Evolutionary conservation across 2,888 invertebrate genomes (phyloP).

Genomic region (Drosophila mimetica): DNA sequence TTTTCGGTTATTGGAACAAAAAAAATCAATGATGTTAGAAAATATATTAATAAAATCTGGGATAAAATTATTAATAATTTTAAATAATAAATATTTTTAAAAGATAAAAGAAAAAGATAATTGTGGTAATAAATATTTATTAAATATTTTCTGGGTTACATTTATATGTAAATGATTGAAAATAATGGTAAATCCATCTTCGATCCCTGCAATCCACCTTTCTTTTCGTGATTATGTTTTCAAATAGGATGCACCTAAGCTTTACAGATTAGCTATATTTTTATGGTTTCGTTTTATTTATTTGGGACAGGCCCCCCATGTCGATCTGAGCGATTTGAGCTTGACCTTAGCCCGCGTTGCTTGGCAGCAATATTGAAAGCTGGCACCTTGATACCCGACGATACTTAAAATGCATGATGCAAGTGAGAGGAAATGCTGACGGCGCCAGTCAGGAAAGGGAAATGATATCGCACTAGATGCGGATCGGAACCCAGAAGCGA

Average conservation of each 20-base stretch:
- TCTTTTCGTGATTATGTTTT: slow-evolving; percentile 20
- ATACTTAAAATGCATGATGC: slow-evolving; percentile 28
- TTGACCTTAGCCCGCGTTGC: slow-evolving; percentile 30
- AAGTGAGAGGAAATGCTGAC: slow-evolving; percentile 37
- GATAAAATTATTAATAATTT: no score
- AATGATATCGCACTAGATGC: slow-evolving; percentile 29
- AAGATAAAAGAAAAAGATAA: no score
- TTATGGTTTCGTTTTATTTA: slow-evolving; percentile 26
- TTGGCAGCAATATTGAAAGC: slow-evolving; percentile 12
- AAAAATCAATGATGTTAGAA: no score
- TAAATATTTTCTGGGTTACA: no score
- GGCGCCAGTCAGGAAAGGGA: slow-evolving; percentile 50
- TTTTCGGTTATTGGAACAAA: no score
- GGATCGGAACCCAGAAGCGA: slow-evolving; percentile 1
- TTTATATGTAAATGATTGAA: no score
- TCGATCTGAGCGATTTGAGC: slow-evolving; percentile 14
- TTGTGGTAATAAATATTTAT: neutral
- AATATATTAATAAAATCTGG: no score
- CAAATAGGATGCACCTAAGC: slow-evolving; percentile 23
- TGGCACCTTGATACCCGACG: slow-evolving; percentile 12
- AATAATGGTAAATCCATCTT: slow-evolving; percentile 1
- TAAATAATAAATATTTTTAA: no score
- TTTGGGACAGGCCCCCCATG: slow-evolving; percentile 43
- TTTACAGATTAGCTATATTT: slow-evolving; percentile 5
- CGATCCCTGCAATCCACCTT: neutral